These are phyloP conservation scores for Gallirallus australis DNA, from an alignment of 2,797 vertebrate species.

Conservation along the genomic window DNA sequence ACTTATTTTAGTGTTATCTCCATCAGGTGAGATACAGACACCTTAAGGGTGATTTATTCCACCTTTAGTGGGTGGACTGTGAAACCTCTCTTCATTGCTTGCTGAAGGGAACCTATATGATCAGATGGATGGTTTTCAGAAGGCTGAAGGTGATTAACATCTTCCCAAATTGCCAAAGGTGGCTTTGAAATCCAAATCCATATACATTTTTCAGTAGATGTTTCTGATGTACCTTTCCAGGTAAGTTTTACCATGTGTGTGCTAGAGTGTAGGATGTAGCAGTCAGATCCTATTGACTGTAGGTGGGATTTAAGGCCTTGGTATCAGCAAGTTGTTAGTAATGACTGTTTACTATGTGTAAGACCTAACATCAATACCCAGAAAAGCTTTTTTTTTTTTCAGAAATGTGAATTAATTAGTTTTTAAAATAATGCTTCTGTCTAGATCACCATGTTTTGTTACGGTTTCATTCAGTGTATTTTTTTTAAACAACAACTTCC, in stretches of 20 bases:
- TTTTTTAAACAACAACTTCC: fast-evolving
- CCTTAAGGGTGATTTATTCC: neutral
- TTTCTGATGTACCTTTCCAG: neutral
- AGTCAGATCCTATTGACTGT: neutral
- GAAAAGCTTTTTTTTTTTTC: neutral
- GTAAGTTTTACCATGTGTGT: fast-evolving
- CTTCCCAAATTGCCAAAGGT: neutral
- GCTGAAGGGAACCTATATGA: neutral
- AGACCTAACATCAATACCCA: fast-evolving
- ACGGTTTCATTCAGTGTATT: neutral
- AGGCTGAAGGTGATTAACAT: neutral
- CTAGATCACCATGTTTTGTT: neutral
- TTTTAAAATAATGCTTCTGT: neutral
- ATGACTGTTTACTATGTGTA: neutral
- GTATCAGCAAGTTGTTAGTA: neutral
- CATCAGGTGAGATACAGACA: neutral
- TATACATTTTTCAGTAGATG: neutral
- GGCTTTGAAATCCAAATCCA: slow-evolving; percentile 5
- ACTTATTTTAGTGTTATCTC: neutral
- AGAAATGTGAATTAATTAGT: fast-evolving
- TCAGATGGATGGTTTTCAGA: neutral
- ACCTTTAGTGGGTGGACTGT: neutral
- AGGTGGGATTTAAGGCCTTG: neutral
- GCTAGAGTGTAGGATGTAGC: neutral
- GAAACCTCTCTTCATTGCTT: neutral